A percentile compares a stretch with the other conserved stretches of the same genome.
These are phyloP conservation scores for Natator depressus DNA, from an alignment of 2,113 vertebrate species.

Conservation along the genomic window DNA sequence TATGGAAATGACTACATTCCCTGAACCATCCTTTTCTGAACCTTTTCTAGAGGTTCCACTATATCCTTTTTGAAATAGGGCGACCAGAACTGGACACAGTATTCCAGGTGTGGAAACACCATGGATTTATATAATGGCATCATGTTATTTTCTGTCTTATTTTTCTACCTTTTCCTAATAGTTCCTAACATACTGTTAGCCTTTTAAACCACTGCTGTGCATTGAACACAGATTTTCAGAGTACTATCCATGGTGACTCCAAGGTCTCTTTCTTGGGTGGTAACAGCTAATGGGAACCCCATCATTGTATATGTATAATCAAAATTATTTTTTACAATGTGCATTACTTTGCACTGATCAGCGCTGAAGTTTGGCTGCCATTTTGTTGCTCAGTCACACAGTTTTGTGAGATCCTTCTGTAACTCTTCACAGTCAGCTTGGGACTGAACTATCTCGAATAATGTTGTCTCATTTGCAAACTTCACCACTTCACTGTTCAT, in stretches of 20 bases:
- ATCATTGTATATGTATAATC: background rate
- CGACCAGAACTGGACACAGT: background rate
- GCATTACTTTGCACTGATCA: background rate
- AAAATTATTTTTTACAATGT: background rate
- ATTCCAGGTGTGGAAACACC: background rate
- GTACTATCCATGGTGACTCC: background rate
- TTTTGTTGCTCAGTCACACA: background rate
- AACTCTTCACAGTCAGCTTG: background rate
- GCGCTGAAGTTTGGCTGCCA: background rate
- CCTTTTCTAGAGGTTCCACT: too few species aligned
- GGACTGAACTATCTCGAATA: background rate
- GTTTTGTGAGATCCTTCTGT: background rate
- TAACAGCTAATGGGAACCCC: background rate
- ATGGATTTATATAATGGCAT: background rate
- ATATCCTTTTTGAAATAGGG: background rate
- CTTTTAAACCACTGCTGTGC: background rate
- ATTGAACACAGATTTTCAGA: background rate
- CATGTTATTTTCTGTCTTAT: background rate
- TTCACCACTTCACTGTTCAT: background rate
- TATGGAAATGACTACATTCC: too few species aligned
- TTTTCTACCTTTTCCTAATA: background rate
- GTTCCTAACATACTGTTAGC: background rate
- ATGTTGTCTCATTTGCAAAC: background rate
- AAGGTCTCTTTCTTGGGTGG: background rate
- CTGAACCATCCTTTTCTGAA: too few species aligned